Evolutionary conservation across 2,888 invertebrate species (phyloP).

Genomic region (Charanyca ferruginea): DNA sequence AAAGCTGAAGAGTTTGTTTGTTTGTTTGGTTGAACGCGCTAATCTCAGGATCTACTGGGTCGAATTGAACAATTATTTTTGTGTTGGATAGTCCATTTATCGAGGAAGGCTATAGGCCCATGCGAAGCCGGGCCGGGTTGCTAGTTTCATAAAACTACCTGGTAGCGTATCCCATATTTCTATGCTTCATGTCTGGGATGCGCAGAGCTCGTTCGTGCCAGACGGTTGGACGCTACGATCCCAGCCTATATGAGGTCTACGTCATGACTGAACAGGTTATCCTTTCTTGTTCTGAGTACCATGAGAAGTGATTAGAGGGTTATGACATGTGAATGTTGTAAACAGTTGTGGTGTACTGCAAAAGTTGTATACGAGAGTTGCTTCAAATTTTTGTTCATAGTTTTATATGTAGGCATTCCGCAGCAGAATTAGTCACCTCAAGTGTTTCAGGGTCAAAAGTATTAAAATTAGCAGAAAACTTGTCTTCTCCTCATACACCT

Average conservation of each 20-base stretch:
- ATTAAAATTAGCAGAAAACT: not conserved
- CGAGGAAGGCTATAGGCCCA: no score
- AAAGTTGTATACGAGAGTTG: not conserved
- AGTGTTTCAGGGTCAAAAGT: not conserved
- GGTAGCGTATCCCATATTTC: conserved; percentile 29
- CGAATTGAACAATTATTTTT: no score
- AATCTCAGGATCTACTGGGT: no score
- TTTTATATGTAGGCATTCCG: no score
- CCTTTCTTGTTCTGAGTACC: not conserved
- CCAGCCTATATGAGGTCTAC: not conserved
- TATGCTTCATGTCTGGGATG: conserved; percentile 25
- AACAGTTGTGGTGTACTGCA: not conserved
- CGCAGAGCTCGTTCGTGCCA: conserved; percentile 16
- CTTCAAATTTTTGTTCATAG: not conserved
- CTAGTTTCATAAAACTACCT: no score
- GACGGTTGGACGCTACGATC: conserved; percentile 35
- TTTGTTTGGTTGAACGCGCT: no score
- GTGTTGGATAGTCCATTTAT: no score
- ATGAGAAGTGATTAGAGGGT: not conserved
- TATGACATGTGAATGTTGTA: not conserved
- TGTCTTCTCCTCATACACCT: not conserved
- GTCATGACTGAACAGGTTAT: conserved; percentile 9
- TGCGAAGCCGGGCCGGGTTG: no score
- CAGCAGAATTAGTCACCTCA: no score
- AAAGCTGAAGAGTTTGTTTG: no score